Percentiles rank a stretch among this genome's conserved stretches.
phyloP scores from a whole-genome alignment of 2,888 invertebrate genomes.

The Cryptus armator region DNA sequence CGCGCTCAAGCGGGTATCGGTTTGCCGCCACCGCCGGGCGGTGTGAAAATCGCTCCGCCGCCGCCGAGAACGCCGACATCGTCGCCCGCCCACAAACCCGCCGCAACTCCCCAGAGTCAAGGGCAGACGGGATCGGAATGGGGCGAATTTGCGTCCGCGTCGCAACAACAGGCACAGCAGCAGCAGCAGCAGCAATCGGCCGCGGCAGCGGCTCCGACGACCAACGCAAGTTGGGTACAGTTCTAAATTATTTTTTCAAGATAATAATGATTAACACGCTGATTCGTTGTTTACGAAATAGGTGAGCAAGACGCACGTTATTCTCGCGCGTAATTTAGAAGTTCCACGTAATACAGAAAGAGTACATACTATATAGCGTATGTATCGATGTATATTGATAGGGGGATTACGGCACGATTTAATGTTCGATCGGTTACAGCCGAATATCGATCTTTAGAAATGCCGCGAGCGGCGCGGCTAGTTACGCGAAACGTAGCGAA shows the following conservation, averaged over 20 bases:
- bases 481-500: slow-evolving; percentile 48
- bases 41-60: slow-evolving; percentile 91
- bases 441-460: slow-evolving; percentile 23
- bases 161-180: slow-evolving; percentile 76
- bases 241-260: slow-evolving; percentile 77
- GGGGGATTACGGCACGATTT: slow-evolving; percentile 33
- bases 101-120: slow-evolving; percentile 86
- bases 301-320: slow-evolving; percentile 53
- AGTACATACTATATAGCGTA: slow-evolving; percentile 56
- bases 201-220: slow-evolving; percentile 72
- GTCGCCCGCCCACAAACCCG: slow-evolving; percentile 91
- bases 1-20: slow-evolving; percentile 87
- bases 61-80: slow-evolving; percentile 89
- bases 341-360: slow-evolving; percentile 46
- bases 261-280: slow-evolving; percentile 36
- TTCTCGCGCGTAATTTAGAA: slow-evolving; percentile 51
- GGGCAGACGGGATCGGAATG: slow-evolving; percentile 88
- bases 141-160: slow-evolving; percentile 91
- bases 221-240: slow-evolving; percentile 84
- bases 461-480: slow-evolving; percentile 40
- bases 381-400: slow-evolving; percentile 60
- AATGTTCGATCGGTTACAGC: slow-evolving; percentile 49
- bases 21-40: slow-evolving; percentile 94
- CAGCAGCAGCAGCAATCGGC: slow-evolving; percentile 73
- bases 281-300: slow-evolving; percentile 49